Conservation (phyloP, 1,140 invertebrate genomes). For the Apis laboriosa region DNA sequence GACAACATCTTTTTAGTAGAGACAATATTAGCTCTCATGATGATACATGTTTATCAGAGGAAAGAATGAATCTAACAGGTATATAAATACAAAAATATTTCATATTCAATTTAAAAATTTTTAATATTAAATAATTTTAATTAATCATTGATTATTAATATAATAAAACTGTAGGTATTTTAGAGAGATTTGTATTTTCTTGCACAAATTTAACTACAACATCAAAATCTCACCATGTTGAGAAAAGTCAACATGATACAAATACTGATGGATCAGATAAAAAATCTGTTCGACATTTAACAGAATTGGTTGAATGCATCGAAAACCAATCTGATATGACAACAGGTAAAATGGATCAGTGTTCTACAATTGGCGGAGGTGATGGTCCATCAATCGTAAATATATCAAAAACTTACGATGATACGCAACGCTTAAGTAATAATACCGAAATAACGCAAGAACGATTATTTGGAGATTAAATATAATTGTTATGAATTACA, state of each 20-base stretch:
- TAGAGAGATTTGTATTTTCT: conserved; percentile 61
- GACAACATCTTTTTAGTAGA: conserved; percentile 79
- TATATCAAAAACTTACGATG: conserved; percentile 57
- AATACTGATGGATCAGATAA: neutral
- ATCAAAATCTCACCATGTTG: conserved; percentile 3
- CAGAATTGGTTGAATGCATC: conserved; percentile 13
- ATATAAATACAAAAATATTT: neutral
- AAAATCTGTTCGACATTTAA: conserved; percentile 7
- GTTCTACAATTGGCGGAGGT: conserved; percentile 65
- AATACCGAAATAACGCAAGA: conserved; percentile 9
- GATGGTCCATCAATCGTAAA: conserved; percentile 63
- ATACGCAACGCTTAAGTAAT: conserved; percentile 59
- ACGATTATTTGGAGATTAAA: conserved; percentile 35
- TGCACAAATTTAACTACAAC: conserved; percentile 51
- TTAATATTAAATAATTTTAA: neutral
- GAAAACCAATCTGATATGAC: neutral
- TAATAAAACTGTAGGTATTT: conserved; percentile 53
- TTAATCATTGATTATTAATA: neutral
- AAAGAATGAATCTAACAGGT: conserved; percentile 77
- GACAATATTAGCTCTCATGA: conserved; percentile 70
- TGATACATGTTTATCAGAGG: conserved; percentile 66
- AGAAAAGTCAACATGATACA: conserved; percentile 5
- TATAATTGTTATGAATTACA: neutral
- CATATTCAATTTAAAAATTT: neutral
- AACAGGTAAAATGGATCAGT: conserved; percentile 36